phyloP scores from a whole-genome alignment of 2,888 invertebrate species.

The Scaptomyza tumidula region DNA sequence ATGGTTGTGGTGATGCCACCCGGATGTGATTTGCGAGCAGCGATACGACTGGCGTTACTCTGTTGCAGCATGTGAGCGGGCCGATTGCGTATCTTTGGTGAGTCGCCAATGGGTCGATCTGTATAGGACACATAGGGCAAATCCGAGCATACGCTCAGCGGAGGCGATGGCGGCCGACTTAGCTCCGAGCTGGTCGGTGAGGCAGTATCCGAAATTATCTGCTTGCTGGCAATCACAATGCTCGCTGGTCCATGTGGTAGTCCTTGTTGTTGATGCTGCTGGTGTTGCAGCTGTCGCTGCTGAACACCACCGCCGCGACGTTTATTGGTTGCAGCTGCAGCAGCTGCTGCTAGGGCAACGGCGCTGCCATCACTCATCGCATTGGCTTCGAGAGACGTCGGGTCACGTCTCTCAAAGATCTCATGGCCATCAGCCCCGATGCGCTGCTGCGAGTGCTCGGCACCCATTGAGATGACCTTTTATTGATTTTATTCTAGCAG shows the following conservation, averaged over 20 bases:
- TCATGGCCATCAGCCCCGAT: constrained; percentile 78
- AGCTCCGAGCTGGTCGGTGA: constrained; percentile 81
- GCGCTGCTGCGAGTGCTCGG: constrained; percentile 87
- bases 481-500: constrained; percentile 47
- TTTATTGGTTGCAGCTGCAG: constrained; percentile 72
- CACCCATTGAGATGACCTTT: constrained; percentile 85
- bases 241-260: constrained; percentile 52
- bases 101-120: constrained; percentile 95
- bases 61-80: constrained; percentile 69
- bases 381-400: neutral
- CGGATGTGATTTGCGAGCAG: constrained; percentile 79
- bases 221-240: constrained; percentile 70
- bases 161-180: constrained; percentile 90
- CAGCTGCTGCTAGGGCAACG: constrained; percentile 52
- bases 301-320: constrained; percentile 56
- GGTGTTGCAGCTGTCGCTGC: constrained; percentile 44
- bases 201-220: constrained; percentile 70
- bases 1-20: constrained; percentile 74
- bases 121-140: constrained; percentile 96
- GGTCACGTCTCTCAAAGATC: constrained; percentile 71
- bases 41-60: constrained; percentile 64
- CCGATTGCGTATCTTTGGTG: constrained; percentile 91
- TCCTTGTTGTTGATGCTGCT: constrained; percentile 33
- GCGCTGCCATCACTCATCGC: constrained; percentile 50
- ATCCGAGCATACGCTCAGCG: constrained; percentile 94